Evolutionary conservation across 2,797 vertebrate genomes (phyloP).

Genomic region (Chiroxiphia lanceolata): DNA sequence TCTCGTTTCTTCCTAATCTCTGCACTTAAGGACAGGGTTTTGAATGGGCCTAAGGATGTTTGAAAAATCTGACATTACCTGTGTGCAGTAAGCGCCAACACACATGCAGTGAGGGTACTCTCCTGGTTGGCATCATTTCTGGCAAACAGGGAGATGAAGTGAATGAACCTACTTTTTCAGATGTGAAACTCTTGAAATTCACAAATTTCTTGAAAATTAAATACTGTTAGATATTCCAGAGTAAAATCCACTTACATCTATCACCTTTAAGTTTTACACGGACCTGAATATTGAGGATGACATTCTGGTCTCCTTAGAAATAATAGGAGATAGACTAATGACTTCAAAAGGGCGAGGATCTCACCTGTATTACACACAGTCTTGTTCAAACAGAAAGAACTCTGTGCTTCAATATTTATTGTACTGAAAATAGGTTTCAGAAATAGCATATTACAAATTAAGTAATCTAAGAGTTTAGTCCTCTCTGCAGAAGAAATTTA

Average conservation of each 20-base stretch:
- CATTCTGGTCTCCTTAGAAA: neutral
- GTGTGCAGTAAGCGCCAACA: no score
- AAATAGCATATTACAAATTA: neutral
- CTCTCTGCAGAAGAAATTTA: neutral
- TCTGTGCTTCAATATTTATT: neutral
- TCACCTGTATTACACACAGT: neutral
- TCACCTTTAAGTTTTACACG: neutral
- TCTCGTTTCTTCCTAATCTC: neutral
- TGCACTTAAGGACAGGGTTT: neutral
- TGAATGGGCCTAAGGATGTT: neutral
- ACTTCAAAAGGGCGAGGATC: neutral
- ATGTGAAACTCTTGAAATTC: neutral
- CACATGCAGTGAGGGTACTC: accelerated
- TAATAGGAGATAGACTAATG: neutral
- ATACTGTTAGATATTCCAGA: neutral
- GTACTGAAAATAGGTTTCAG: neutral
- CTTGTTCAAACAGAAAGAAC: neutral
- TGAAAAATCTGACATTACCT: neutral
- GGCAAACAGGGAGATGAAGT: neutral
- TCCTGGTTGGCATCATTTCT: neutral
- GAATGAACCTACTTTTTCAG: neutral
- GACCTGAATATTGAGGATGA: neutral
- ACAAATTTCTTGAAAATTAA: neutral
- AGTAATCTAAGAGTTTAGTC: neutral
- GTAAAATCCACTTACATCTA: neutral